Evolutionary conservation across 2,113 vertebrate genomes (phyloP), one percentile per base, ranked within the genome.

Genomic region (Lepisosteus osseus): DNA sequence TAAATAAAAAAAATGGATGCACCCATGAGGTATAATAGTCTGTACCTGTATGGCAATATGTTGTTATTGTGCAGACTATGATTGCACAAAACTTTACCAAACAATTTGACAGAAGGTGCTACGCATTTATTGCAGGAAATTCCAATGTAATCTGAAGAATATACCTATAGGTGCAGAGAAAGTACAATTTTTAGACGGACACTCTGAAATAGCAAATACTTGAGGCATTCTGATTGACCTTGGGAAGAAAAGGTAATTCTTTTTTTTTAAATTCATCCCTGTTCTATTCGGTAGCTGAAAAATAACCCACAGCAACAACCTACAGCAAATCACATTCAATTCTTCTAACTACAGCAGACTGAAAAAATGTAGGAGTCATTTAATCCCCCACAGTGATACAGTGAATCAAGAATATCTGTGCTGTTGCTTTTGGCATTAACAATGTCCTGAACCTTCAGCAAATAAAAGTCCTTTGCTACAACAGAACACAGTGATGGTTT

Each of bases 281-380:
- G 70, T 13, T 17, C 51, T 54, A 17, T 17, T 7, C 44, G 14
- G 68, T 44, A 68, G 44, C 45, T 62, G 61, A 72, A 63, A 70
- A 70, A 74, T 67, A 76, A 70, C 78, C 78, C 47, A 15, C 15
- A 82, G 76, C 78, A 14, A 69, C 29, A 29, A 29, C 78, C 78
- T 55, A 15, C 15, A 82, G 76, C 78, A 14, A 69, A 73, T 82
- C 76, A 82, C 78, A 74, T 82, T 78, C 76, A 69, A 72, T 75
- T 68, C 40, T 13, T 71, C 42, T 73, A 77, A 78, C 74, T 67
- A 67, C 62, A 65, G 69, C 68, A 76, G 76, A 76, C 65, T 67
- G 65, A 64, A 72, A 67, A 9, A 64, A 57, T 41, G 69, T 63
- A 15, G 68, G 17, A 29, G 44, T 15, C 64, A 54, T 51, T 41